Evolutionary conservation across 2,797 vertebrate species (phyloP), one percentile per base, ranked within the genome.

Genomic region (Galagoides demidoff): DNA sequence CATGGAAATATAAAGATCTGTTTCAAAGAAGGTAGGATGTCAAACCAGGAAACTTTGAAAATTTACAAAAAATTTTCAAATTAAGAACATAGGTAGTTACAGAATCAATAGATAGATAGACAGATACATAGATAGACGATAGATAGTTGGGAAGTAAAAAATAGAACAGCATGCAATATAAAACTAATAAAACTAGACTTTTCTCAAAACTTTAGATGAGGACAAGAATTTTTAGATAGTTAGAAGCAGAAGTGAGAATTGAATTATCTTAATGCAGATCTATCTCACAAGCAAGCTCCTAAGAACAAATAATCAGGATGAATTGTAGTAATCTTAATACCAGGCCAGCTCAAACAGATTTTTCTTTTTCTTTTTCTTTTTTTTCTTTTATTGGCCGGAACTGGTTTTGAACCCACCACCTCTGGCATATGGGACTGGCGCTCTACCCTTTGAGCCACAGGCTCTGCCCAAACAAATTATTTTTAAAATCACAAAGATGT

Each of bases 51-150:
- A 5, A 7, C 31, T 84, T 2, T 31, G 45, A 94, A 92, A 20
- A 7, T 84, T 84, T 70, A 61, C 77, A 49, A 92, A 88, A 37
- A 78, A 74, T 88, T 95, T 92, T 95, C n/a, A 90, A 14, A 27
- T 92, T 85, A 87, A 82, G 20, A 59, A 34, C 4, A 77, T 71
- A 49, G 66, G 5, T 3, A 49, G 14, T 5, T 76, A 74, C 39
- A 93, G 49, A 94, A 83, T 84, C 10, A 76, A 39, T 70, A 92
- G 76, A 84, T 59, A 73, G 66, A 92, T 52, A 45, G 45, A 45
- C 14, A 52, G 49, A 52, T 16, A 52, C 49, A 52, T 13, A 52
- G 14, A 16, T 5, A 64, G 19, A 34, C 9, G 9, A 9, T 66
- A 19, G 31, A 7, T n/a, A 81, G 59, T 43, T 63, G 79, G 13